A percentile compares a stretch with the other conserved stretches of the same genome.
These are phyloP conservation scores for Zygothrica quintamaculata DNA, from an alignment of 2,888 invertebrate species.

Conservation along the genomic window DNA sequence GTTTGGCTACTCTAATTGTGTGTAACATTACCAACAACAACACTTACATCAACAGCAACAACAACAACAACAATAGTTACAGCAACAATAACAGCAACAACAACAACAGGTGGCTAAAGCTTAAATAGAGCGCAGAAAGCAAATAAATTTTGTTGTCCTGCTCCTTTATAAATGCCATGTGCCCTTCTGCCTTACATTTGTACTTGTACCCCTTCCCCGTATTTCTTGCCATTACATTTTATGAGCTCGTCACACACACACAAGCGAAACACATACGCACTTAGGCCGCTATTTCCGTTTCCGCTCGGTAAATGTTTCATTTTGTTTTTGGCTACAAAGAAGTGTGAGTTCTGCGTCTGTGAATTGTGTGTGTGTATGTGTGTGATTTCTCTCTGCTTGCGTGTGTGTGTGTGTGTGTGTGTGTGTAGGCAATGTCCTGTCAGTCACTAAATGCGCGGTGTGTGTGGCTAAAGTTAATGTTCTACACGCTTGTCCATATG, in stretches of 20 bases:
- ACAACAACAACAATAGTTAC: conserved; percentile 1
- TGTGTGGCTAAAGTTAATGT: conserved; percentile 74
- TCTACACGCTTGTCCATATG: conserved; percentile 75
- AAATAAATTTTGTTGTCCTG: conserved; percentile 46
- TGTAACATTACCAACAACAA: conserved; percentile 36
- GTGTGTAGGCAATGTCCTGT: conserved; percentile 45
- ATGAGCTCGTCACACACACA: conserved; percentile 48
- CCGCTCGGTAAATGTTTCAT: conserved; percentile 78
- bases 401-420: no score
- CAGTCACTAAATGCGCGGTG: conserved; percentile 64
- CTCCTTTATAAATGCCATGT: conserved; percentile 22
- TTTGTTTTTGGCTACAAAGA: conserved; percentile 53
- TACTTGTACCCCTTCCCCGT: no score
- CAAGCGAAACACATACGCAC: conserved; percentile 21
- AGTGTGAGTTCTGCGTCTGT: no score
- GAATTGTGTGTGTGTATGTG: no score
- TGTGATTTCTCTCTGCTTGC: no score
- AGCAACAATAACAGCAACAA: conserved; percentile 2
- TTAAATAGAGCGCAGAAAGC: no score
- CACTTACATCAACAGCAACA: conserved; percentile 4
- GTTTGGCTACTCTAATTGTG: conserved; percentile 39
- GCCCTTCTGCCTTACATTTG: conserved; percentile 30
- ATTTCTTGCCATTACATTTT: conserved; percentile 59
- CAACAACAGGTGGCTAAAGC: conserved; percentile 57
- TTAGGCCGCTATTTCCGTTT: conserved; percentile 68